phyloP scores from a whole-genome alignment of 2,888 invertebrate genomes.

The Darwinula stevensoni region DNA sequence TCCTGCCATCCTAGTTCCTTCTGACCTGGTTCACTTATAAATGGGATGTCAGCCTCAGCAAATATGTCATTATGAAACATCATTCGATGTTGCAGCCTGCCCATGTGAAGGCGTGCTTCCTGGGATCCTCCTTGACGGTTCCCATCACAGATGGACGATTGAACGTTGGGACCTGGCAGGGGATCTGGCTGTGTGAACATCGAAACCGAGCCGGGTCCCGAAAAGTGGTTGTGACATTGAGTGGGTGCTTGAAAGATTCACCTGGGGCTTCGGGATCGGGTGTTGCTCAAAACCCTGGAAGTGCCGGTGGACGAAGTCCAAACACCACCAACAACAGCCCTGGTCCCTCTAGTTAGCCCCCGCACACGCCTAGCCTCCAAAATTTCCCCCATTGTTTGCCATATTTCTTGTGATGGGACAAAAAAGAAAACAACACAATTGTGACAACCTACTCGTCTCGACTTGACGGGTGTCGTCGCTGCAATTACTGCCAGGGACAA shows the following conservation, averaged over 20 bases:
- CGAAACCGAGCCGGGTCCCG: slow-evolving; percentile 80
- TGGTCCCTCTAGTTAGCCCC: too few species aligned
- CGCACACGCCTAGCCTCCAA: too few species aligned
- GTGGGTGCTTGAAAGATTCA: slow-evolving; percentile 51
- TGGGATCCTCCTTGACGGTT: slow-evolving; percentile 78
- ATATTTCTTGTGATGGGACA: too few species aligned
- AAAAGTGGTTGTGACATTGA: slow-evolving; percentile 59
- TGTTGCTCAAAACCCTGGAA: too few species aligned
- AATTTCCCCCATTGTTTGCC: too few species aligned
- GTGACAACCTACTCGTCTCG: too few species aligned
- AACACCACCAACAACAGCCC: too few species aligned
- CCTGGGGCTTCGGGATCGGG: too few species aligned
- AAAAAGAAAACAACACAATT: too few species aligned
- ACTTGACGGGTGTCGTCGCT: too few species aligned
- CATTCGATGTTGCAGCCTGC: slow-evolving; percentile 38
- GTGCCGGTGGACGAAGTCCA: background rate
- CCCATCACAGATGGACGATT: slow-evolving; percentile 86
- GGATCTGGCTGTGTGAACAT: slow-evolving; percentile 93
- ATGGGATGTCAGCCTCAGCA: slow-evolving; percentile 1
- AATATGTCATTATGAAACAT: background rate
- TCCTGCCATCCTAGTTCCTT: too few species aligned
- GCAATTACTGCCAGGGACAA: too few species aligned
- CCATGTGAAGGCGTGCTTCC: slow-evolving; percentile 84
- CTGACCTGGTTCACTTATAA: background rate
- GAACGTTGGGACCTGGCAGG: slow-evolving; percentile 76